Base-by-base conservation (phyloP, 1,140 invertebrate genomes). In the Drosophila sproati region DNA sequence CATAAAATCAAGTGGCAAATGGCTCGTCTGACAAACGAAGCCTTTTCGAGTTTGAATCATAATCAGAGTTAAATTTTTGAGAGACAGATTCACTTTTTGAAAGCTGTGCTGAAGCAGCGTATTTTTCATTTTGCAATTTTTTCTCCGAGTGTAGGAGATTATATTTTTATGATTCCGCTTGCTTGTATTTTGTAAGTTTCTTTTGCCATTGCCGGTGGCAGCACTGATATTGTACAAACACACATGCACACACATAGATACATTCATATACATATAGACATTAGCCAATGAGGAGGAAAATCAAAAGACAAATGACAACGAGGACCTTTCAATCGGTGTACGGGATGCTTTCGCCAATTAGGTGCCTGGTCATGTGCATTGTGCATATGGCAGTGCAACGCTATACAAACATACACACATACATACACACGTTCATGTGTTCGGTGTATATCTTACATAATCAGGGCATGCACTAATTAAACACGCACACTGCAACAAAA, bases 231-330 rank as follows among this genome's bases (percentile, higher is more conserved):
- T 60, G 43, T 60, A 3, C 20, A 20, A 4, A 43, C 39, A 43
- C 10, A 43, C 6, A n/a, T 7, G 7, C 5, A 5, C 35, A 5
- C 39, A 43, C 39, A 43, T 4, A n/a, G 4, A 2, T 5, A 34
- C 2, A 4, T 5, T 4, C 39, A 1, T 20, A n/a, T 20, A 7
- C 5, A 60, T 85, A 77, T 72, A 76, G 87, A 60, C 43, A 60
- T 80, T 77, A 75, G 73, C 67, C 83, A 87, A 88, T 88, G 83
- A 78, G 76, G 69, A 63, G 80, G 83, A 87, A 87, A 87, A 87
- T 87, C 83, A 88, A 87, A 87, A 80, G 67, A 75, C 73, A 59
- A 73, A 73, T 73, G 66, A 50, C 56, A 74, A 50, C 57, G n/a
- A 82, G 60, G 63, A 68, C 67, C 63, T 71, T 56, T 72, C 59